These are phyloP conservation scores for Phyllostomus hastatus DNA, from an alignment of 2,113 vertebrate genomes.

Conservation along the genomic window DNA sequence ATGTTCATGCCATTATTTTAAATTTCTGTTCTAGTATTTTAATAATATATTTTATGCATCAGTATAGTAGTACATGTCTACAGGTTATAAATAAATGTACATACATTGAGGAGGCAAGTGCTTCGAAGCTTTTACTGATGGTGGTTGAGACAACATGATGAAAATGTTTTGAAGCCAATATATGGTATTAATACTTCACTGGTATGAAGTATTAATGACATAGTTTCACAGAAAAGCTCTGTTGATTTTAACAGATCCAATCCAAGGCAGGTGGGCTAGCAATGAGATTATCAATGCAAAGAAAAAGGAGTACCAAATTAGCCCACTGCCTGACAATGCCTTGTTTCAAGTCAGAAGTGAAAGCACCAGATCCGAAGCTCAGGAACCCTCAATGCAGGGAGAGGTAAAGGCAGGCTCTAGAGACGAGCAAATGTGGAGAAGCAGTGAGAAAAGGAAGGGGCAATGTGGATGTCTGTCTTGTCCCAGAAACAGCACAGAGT, in stretches of 20 bases:
- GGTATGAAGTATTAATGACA: background rate
- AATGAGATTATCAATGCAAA: background rate
- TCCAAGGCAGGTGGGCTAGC: background rate
- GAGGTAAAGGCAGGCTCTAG: background rate
- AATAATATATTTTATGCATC: background rate
- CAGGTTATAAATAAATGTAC: background rate
- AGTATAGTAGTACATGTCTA: background rate
- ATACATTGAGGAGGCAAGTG: accelerated
- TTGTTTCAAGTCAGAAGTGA: background rate
- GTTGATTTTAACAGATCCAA: background rate
- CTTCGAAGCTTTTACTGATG: background rate
- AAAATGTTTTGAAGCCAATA: background rate
- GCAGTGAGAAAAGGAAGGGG: background rate
- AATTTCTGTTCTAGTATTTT: background rate
- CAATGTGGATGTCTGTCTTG: accelerated
- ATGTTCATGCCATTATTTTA: background rate
- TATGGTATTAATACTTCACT: background rate
- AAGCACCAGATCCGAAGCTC: accelerated
- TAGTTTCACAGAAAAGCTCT: background rate
- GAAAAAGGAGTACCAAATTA: background rate
- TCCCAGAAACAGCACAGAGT: background rate
- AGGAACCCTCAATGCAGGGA: too few species aligned
- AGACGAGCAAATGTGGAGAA: background rate
- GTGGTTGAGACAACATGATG: background rate
- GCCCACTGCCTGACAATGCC: background rate